Conservation (phyloP, 2,888 invertebrate genomes). For the Glaucopsyche alexis region DNA sequence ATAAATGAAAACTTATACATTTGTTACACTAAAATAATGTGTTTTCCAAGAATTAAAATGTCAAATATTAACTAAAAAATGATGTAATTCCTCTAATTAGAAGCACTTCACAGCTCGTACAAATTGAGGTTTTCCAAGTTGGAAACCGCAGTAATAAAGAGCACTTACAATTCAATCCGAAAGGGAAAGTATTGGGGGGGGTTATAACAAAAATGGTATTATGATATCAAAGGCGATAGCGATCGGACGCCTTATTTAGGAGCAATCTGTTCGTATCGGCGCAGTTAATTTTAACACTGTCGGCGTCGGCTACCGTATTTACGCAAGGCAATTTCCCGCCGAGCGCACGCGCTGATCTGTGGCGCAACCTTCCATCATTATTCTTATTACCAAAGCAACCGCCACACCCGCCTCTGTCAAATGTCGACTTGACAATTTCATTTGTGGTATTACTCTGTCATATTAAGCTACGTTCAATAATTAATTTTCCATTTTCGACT, state of each 20-base stretch:
- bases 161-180: background rate
- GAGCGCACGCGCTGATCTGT: conserved; percentile 65
- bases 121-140: background rate
- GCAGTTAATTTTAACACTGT: conserved; percentile 38
- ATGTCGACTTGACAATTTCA: conserved; percentile 38
- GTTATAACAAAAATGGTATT: conserved; percentile 32
- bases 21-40: background rate
- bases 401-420: conserved; percentile 52
- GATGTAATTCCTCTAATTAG: background rate
- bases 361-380: conserved; percentile 73
- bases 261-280: conserved; percentile 37
- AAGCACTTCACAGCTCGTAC: background rate
- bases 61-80: background rate
- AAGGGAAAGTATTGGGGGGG: conserved; percentile 10
- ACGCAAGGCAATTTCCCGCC: conserved; percentile 72
- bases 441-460: background rate
- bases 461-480: background rate
- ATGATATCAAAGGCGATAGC: conserved; percentile 38
- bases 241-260: conserved; percentile 39
- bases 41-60: background rate
- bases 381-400: conserved; percentile 66
- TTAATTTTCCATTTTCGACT: too few species aligned
- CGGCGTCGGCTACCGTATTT: conserved; percentile 59
- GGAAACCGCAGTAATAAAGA: background rate
- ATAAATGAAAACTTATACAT: too few species aligned